These are phyloP conservation scores for Anneissia japonica DNA, from an alignment of 35 echinoderm and acorn worm genomes.

Conservation along the genomic window DNA sequence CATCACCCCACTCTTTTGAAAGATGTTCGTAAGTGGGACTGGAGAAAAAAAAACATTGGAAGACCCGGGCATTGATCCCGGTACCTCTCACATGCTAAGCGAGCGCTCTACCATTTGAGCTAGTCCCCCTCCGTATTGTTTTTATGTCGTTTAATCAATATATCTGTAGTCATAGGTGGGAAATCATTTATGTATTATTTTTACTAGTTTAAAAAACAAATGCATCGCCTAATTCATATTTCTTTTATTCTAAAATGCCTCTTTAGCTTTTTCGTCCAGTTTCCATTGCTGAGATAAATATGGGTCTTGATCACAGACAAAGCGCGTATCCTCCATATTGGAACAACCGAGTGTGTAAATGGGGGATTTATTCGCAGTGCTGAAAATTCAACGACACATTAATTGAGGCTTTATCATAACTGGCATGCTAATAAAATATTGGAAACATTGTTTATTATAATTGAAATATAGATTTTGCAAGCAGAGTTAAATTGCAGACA, in stretches of 20 bases:
- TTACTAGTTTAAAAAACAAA: no score
- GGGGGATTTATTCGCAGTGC: not conserved
- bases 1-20: no score
- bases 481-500: not conserved
- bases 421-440: not conserved
- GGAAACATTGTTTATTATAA: not conserved
- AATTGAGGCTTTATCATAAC: not conserved
- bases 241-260: not conserved
- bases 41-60: no score
- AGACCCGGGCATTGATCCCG: no score
- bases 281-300: not conserved
- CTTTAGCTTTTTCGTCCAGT: not conserved
- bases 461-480: not conserved
- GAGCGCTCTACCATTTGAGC: no score
- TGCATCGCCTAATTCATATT: no score
- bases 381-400: not conserved
- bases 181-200: no score
- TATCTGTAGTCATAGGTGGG: no score
- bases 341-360: not conserved
- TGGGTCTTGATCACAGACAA: not conserved
- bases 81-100: no score
- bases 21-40: no score
- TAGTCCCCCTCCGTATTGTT: no score
- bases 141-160: no score
- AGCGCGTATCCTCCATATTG: not conserved